A percentile compares a stretch with the other conserved stretches of the same genome.
These are phyloP conservation scores for Elaphurus davidianus DNA, from an alignment of 2,113 vertebrate genomes.

Conservation along the genomic window DNA sequence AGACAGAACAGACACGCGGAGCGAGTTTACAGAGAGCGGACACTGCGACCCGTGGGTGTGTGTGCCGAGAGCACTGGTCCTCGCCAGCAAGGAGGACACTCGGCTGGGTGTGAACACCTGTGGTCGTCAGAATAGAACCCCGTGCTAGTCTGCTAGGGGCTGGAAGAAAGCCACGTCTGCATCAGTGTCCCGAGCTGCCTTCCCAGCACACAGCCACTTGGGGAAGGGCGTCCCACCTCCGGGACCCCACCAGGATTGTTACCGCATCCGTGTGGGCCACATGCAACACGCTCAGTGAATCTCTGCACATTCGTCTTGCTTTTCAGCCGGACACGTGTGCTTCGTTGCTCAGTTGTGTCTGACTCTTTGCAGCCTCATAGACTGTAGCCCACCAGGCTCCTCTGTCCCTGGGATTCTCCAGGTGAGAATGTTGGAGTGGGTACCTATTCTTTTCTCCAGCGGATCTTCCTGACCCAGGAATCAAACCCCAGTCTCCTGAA, in stretches of 20 bases:
- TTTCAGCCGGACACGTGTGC: background rate
- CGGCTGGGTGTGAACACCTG: background rate
- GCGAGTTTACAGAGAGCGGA: background rate
- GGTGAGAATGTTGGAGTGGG: background rate
- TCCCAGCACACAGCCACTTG: background rate
- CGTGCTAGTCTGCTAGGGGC: fast-evolving
- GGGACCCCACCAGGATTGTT: background rate
- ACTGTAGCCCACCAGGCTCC: background rate
- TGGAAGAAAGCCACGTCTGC: background rate
- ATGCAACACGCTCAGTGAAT: background rate
- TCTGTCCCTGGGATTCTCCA: background rate
- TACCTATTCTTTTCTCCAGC: background rate
- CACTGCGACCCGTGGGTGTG: background rate
- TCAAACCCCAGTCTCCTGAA: background rate
- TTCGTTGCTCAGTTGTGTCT: background rate
- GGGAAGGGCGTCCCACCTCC: background rate
- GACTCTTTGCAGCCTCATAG: background rate
- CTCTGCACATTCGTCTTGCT: background rate
- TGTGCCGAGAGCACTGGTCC: background rate
- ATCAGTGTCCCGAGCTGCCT: background rate
- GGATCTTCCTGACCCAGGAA: background rate
- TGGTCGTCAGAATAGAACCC: background rate
- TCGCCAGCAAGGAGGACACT: background rate
- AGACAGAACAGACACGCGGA: background rate
- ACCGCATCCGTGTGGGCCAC: fast-evolving